phyloP scores from a whole-genome alignment of 2,797 vertebrate species.

The Rhinophrynus dorsalis region DNA sequence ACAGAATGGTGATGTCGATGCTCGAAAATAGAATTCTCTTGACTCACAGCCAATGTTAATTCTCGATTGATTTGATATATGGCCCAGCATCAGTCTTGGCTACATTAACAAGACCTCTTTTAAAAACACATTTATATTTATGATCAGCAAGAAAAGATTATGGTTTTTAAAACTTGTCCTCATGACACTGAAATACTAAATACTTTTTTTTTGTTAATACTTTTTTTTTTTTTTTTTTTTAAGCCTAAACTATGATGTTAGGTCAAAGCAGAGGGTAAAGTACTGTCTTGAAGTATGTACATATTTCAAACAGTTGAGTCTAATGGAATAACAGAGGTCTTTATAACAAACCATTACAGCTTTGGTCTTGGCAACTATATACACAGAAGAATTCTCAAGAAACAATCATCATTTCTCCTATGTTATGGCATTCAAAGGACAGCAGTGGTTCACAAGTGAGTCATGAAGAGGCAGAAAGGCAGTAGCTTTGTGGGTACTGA shows the following conservation, averaged over 20 bases:
- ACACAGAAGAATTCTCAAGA: constrained; percentile 75
- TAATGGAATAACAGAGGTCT: constrained; percentile 95
- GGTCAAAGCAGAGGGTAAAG: constrained; percentile 84
- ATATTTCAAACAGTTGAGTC: constrained; percentile 78
- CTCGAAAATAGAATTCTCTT: constrained; percentile 16
- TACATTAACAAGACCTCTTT: constrained; percentile 81
- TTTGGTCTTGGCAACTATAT: constrained; percentile 76
- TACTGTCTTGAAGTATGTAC: constrained; percentile 75
- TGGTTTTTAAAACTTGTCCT: constrained; percentile 75
- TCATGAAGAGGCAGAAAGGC: constrained; percentile 67
- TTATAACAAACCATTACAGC: constrained; percentile 94
- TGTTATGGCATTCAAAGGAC: constrained; percentile 81
- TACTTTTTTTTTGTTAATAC: constrained; percentile 65
- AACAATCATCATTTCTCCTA: constrained; percentile 76
- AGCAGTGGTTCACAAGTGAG: constrained; percentile 74
- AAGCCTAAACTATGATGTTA: constrained; percentile 77
- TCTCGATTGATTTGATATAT: constrained; percentile 70
- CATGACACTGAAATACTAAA: constrained; percentile 73
- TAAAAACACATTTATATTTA: constrained; percentile 82
- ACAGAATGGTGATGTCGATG: constrained; percentile 4
- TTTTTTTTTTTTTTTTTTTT: constrained; percentile 71
- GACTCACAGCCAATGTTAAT: constrained; percentile 52
- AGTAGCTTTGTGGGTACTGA: constrained; percentile 72
- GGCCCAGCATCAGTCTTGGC: constrained; percentile 71
- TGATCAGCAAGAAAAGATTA: constrained; percentile 80